Percentiles rank a stretch among this genome's conserved stretches.
phyloP scores from a whole-genome alignment of 2,113 vertebrate species.

The Psittacus erithacus region DNA sequence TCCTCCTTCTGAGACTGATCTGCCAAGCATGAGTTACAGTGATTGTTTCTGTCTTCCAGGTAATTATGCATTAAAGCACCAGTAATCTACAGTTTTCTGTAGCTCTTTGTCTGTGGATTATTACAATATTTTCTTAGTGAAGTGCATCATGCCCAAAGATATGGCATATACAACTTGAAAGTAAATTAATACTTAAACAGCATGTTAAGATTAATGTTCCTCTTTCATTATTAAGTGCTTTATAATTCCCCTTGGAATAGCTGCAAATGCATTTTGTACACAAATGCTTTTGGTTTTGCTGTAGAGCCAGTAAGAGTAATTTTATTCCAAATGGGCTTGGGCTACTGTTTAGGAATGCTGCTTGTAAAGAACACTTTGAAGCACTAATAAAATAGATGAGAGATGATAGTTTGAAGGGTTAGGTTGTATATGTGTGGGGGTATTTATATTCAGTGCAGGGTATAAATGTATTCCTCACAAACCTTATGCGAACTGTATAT shows the following conservation, averaged over 20 bases:
- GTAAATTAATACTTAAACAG: conserved; percentile 24
- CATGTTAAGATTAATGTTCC: neutral
- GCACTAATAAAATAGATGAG: neutral
- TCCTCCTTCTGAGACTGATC: neutral
- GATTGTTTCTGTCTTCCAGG: neutral
- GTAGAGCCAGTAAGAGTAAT: neutral
- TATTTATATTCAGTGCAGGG: neutral
- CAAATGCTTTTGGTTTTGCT: neutral
- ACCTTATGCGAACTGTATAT: neutral
- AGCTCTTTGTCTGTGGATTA: neutral
- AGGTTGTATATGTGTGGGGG: neutral
- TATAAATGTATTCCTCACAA: neutral
- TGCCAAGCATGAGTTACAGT: neutral
- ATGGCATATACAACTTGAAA: neutral
- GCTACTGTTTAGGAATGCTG: neutral
- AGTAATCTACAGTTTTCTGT: neutral
- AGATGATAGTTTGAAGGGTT: neutral
- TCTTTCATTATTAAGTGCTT: conserved; percentile 7
- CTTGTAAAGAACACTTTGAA: conserved; percentile 15
- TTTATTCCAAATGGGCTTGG: neutral
- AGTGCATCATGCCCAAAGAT: neutral
- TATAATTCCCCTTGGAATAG: neutral
- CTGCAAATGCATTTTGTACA: conserved; percentile 28
- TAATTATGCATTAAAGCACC: neutral
- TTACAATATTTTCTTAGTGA: neutral